These are phyloP conservation scores for Pollicipes pollicipes DNA, from an alignment of 1,140 invertebrate species.

Conservation along the genomic window DNA sequence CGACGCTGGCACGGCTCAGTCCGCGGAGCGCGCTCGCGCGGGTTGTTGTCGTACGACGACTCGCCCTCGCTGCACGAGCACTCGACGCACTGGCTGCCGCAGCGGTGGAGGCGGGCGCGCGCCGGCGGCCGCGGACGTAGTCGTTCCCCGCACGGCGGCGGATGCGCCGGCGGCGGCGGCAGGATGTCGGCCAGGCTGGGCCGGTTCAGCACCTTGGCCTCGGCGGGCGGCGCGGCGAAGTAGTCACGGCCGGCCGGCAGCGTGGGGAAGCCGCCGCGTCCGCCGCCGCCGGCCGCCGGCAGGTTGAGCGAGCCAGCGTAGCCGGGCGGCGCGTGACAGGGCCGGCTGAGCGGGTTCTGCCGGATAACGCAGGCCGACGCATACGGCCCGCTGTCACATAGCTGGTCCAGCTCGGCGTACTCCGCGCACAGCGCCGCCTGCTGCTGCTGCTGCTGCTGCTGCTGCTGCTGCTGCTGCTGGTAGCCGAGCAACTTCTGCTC, in stretches of 20 bases:
- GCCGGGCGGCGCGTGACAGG: neutral
- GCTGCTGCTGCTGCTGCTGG: conserved; percentile 7
- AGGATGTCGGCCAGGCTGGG: neutral
- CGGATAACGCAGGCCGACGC: neutral
- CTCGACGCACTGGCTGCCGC: neutral
- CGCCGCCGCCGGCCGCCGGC: too few species aligned
- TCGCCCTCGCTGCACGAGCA: neutral
- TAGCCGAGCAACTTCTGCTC: conserved; percentile 13
- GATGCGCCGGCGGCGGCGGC: neutral
- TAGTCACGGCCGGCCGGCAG: neutral
- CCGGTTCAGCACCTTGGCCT: neutral
- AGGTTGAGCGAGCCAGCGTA: neutral
- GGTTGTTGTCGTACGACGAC: neutral
- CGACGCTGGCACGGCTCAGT: neutral
- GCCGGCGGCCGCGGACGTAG: neutral
- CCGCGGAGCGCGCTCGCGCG: neutral
- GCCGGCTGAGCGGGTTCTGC: neutral
- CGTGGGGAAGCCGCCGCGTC: neutral
- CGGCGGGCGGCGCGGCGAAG: neutral
- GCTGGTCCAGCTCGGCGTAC: conserved; percentile 3
- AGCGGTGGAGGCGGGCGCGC: too few species aligned
- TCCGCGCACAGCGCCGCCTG: neutral
- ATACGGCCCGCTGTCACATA: neutral
- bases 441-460: too few species aligned
- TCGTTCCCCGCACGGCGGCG: neutral